Percentiles rank a stretch among this genome's conserved stretches.
phyloP scores from a whole-genome alignment of 2,113 vertebrate species.

The Grammomys dolichurus region DNA sequence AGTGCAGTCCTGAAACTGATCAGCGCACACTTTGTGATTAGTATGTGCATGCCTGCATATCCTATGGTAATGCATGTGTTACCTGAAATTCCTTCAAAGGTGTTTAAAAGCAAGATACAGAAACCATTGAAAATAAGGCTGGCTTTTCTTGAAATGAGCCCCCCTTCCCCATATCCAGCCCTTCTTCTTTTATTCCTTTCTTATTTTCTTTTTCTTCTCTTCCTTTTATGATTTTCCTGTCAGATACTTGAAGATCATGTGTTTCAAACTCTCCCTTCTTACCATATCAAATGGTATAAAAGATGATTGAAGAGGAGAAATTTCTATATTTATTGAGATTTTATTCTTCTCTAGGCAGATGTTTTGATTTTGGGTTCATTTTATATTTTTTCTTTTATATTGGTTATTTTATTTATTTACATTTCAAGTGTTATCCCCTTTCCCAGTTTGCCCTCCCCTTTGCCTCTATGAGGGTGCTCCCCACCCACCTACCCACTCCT shows the following conservation, averaged over 20 bases:
- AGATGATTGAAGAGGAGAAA: conserved; percentile 27
- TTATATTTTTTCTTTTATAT: too few relatives aligned
- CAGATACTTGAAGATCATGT: conserved; percentile 49
- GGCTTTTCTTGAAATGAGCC: conserved; percentile 34
- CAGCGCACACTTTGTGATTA: not conserved
- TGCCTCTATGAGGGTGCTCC: too few relatives aligned
- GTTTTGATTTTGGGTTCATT: not conserved
- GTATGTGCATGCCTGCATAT: not conserved
- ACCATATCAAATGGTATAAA: conserved; percentile 57
- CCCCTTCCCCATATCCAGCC: not conserved
- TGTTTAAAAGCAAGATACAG: conserved; percentile 6
- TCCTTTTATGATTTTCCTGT: not conserved
- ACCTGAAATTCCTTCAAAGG: conserved; percentile 27
- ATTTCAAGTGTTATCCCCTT: too few relatives aligned
- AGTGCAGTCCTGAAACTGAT: not conserved
- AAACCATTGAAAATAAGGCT: not conserved
- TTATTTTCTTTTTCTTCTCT: not conserved
- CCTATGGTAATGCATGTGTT: not conserved
- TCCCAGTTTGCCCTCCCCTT: too few relatives aligned
- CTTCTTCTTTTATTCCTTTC: not conserved
- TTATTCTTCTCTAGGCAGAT: conserved; percentile 20
- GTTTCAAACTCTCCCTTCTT: conserved; percentile 52
- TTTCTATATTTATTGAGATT: conserved; percentile 37
- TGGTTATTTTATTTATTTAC: too few relatives aligned
- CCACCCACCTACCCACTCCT: too few relatives aligned